Base-by-base conservation (phyloP, 2,113 vertebrate genomes). In the Miniopterus natalensis region DNA sequence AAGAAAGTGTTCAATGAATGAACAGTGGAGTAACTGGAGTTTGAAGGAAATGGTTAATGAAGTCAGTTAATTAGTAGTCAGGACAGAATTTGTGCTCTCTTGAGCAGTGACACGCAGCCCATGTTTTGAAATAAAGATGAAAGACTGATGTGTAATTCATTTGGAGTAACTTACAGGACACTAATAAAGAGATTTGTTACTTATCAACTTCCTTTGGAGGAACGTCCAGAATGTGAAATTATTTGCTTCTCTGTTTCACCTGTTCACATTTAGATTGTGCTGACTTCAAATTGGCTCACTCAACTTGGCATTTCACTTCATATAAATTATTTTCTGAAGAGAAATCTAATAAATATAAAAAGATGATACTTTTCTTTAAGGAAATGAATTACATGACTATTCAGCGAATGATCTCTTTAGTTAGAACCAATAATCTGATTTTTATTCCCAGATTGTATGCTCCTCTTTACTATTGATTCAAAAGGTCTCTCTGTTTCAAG, bases 401-500 rank as follows among this genome's bases (percentile, higher is more conserved):
- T 66, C 2, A 49, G 61, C 65, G 93, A 42, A 83, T 84, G 4
- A 3, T 51, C 20, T 95, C 2, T 90, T 71, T 45, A 86, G 13
- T 86, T 73, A 14, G 21, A 59, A 84, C 61, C 40, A 77, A 17
- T 95, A 59, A 71, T 83, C n/a, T 73, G 55, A 36, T 18, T 21
- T 96, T 79, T 15, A 25, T 86, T 80, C 40, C 18, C 15, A 31
- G 40, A 17, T 12, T 65, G 3, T 59, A 53, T 86, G 18, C 18
- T 74, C 23, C 10, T 73, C 49, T 61, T 88, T 45, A 55, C 73
- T 92, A 4, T 55, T 90, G 36, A 71, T 90, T 96, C 40, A 89
- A 65, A 40, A 78, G 11, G 5, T 79, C 25, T 92, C 70, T 93
- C n/a, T 88, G 8, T 96, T 87, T 88, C 15, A 36, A 98, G 94